Evolutionary conservation across 2,797 vertebrate genomes (phyloP).

Genomic region (Florisuga fusca): DNA sequence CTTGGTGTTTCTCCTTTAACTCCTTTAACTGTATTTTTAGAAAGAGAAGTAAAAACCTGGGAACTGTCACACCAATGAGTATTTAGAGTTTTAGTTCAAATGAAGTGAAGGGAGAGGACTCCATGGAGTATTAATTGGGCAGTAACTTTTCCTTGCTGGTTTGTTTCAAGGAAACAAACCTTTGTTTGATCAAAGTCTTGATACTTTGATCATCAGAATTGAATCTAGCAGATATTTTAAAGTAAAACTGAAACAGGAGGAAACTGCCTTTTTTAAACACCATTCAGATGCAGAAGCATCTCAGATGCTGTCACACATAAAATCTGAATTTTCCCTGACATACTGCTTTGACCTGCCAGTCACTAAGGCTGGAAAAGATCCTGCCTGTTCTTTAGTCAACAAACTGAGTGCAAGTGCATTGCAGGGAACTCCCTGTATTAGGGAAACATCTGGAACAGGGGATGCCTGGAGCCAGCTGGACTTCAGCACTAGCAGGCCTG

Average conservation of each 20-base stretch:
- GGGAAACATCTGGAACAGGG: background rate
- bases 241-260: background rate
- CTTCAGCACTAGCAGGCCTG: background rate
- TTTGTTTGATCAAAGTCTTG: too few species aligned
- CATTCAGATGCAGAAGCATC: background rate
- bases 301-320: background rate
- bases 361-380: background rate
- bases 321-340: background rate
- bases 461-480: conserved; percentile 12
- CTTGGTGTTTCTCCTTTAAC: conserved; percentile 1
- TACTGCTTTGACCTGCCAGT: background rate
- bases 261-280: background rate
- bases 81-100: background rate
- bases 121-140: background rate
- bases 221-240: background rate
- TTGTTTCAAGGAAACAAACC: too few species aligned
- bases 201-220: background rate
- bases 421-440: background rate
- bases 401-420: background rate
- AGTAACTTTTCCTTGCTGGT: background rate
- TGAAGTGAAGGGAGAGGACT: background rate
- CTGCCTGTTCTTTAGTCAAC: background rate
- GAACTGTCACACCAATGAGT: background rate
- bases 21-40: background rate
- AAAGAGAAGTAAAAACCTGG: background rate